Percentiles rank a stretch among this genome's conserved stretches.
Evolutionary conservation across 2,888 invertebrate genomes (phyloP).

Genomic region (Caradrina clavipalpis): DNA sequence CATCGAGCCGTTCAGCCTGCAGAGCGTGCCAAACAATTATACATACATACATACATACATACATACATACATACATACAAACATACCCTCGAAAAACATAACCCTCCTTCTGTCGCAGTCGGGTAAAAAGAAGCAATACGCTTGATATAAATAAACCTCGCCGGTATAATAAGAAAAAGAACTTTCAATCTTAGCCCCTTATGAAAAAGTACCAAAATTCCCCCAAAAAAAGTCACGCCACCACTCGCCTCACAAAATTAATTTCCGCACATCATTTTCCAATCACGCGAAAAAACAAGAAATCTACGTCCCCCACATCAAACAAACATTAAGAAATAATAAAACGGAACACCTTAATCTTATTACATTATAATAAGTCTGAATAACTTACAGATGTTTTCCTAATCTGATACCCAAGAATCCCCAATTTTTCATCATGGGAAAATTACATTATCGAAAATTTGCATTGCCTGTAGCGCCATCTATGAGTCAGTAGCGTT

Average conservation of each 20-base stretch:
- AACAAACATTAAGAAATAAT: slow-evolving; percentile 88
- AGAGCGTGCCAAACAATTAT: no score
- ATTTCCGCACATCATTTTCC: slow-evolving; percentile 73
- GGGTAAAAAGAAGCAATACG: no score
- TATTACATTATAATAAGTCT: slow-evolving; percentile 86
- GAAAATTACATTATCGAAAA: slow-evolving; percentile 87
- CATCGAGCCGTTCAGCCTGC: no score
- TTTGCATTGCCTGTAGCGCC: slow-evolving; percentile 89
- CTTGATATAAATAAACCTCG: background rate
- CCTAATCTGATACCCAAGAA: slow-evolving; percentile 84
- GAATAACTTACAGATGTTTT: slow-evolving; percentile 89
- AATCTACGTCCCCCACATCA: slow-evolving; percentile 76
- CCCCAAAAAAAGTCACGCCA: slow-evolving; percentile 42
- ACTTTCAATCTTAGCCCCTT: background rate
- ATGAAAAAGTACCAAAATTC: slow-evolving; percentile 2
- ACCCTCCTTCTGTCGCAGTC: no score
- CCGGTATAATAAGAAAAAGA: background rate
- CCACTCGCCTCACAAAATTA: slow-evolving; percentile 51
- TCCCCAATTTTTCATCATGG: slow-evolving; percentile 88
- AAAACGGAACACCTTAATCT: slow-evolving; percentile 85
- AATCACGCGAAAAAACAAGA: slow-evolving; percentile 66
- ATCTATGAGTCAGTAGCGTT: slow-evolving; percentile 82
- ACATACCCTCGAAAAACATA: no score
- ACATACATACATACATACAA: no score
- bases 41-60: no score